These are phyloP conservation scores for Gymnocypris eckloni DNA, from an alignment of 2,797 vertebrate genomes.

Conservation along the genomic window DNA sequence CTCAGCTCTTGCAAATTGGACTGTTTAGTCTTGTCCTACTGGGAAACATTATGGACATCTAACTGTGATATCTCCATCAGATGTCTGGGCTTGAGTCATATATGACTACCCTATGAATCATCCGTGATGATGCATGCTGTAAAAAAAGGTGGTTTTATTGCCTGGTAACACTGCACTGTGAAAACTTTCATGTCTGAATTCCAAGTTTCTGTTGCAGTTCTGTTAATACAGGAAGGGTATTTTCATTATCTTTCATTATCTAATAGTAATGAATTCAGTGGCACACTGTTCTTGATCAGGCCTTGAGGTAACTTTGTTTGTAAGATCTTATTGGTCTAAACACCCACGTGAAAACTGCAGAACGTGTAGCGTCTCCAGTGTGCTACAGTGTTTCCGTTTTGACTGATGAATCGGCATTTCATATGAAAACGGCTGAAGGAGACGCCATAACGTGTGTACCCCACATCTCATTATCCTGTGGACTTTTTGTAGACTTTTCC, in stretches of 20 bases:
- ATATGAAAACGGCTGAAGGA: background rate
- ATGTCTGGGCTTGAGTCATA: constrained; percentile 14
- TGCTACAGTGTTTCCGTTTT: background rate
- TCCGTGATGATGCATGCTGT: background rate
- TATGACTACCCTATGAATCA: constrained; percentile 32
- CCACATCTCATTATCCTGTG: background rate
- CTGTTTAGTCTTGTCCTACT: constrained; percentile 3
- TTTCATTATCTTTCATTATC: background rate
- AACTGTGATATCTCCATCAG: background rate
- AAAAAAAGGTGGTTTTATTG: background rate
- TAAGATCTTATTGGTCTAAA: background rate
- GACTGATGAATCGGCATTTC: background rate
- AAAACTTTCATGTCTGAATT: background rate
- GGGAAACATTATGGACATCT: background rate
- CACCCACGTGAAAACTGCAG: background rate
- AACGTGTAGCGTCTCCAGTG: background rate
- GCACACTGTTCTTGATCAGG: background rate
- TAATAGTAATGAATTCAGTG: background rate
- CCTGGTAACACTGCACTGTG: background rate
- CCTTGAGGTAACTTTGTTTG: constrained; percentile 4
- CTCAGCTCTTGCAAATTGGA: background rate
- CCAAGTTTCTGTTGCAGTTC: background rate
- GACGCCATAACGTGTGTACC: background rate
- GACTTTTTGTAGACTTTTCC: background rate
- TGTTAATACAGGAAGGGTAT: background rate